These are phyloP conservation scores for Urechis unicinctus DNA, from an alignment of 2,888 invertebrate genomes.

Conservation along the genomic window DNA sequence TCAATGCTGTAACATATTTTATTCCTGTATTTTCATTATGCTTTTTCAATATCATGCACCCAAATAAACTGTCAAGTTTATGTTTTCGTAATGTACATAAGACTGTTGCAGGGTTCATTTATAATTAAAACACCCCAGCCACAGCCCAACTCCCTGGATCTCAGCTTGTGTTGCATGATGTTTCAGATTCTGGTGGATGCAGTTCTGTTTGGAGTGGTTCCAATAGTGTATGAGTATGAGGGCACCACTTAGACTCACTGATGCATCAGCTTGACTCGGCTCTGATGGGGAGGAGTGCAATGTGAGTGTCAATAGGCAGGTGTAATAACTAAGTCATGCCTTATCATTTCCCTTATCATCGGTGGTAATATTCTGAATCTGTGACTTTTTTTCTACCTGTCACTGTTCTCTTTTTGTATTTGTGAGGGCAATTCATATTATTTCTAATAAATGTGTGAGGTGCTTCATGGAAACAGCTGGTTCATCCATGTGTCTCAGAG, in stretches of 20 bases:
- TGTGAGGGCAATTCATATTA: no score
- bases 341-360: not conserved
- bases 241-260: slow-evolving; percentile 40
- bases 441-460: no score
- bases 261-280: slow-evolving; percentile 30
- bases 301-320: slow-evolving; percentile 20
- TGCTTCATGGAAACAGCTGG: no score
- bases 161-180: slow-evolving; percentile 1
- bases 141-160: not conserved
- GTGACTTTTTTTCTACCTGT: no score
- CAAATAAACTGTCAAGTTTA: no score
- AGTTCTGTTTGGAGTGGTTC: slow-evolving; percentile 44
- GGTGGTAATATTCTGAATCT: not conserved
- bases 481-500: no score
- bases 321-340: not conserved
- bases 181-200: slow-evolving; percentile 43
- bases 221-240: slow-evolving; percentile 48
- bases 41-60: no score
- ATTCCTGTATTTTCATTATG: no score
- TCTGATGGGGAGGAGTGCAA: slow-evolving; percentile 39
- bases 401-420: no score
- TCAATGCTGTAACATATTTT: no score
- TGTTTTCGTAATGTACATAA: no score
- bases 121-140: not conserved
- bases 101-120: no score